phyloP scores from a whole-genome alignment of 2,113 vertebrate genomes.

The Cryptomyrus ogoouensis region DNA sequence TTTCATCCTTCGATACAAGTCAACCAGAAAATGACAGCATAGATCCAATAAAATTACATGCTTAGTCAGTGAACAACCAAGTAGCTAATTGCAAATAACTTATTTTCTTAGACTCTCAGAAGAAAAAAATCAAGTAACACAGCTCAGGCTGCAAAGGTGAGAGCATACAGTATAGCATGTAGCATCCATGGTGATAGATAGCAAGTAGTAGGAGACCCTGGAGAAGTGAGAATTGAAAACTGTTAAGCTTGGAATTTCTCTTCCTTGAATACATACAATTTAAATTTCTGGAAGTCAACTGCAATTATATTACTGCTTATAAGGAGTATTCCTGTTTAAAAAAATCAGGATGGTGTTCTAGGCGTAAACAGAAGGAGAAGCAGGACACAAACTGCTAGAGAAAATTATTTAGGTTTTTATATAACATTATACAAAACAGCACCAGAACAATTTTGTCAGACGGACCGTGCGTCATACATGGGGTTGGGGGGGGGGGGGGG shows the following conservation, averaged over 20 bases:
- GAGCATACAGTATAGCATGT: too few species aligned
- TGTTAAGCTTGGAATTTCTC: not conserved
- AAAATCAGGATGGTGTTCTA: not conserved
- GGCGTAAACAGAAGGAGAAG: not conserved
- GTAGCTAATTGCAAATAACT: not conserved
- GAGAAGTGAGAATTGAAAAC: not conserved
- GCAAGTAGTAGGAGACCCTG: not conserved
- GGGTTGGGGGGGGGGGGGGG: too few species aligned
- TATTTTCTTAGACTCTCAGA: not conserved
- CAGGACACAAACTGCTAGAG: not conserved
- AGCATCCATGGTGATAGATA: not conserved
- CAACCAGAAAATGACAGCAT: not conserved
- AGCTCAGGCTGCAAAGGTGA: not conserved
- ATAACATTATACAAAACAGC: too few species aligned
- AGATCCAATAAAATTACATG: not conserved
- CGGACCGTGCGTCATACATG: too few species aligned
- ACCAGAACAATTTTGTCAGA: too few species aligned
- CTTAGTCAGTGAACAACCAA: not conserved
- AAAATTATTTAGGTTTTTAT: not conserved
- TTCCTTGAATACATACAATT: not conserved
- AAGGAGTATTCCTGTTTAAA: not conserved
- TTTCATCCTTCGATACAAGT: not conserved
- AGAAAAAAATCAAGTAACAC: not conserved
- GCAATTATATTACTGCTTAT: not conserved
- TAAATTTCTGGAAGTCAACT: not conserved